Percentiles rank a stretch among this genome's conserved stretches.
Conservation (phyloP, 2,797 vertebrate genomes). For the Peromyscus melanophrys region DNA sequence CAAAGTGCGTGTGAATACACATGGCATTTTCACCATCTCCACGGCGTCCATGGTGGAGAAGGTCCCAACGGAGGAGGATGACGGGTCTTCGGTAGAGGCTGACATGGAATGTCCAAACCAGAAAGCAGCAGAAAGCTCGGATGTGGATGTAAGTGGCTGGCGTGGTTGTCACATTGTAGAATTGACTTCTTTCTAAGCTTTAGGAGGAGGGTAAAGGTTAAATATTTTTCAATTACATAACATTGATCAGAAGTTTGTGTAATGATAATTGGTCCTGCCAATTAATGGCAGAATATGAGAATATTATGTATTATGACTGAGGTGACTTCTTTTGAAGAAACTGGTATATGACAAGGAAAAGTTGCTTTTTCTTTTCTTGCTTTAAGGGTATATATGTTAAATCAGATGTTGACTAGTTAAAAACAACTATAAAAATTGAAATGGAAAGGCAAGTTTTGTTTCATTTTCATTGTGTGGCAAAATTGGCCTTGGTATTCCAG, state of each 20-base stretch:
- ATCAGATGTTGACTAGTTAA: background rate
- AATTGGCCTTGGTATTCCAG: slow-evolving; percentile 19
- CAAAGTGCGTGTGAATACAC: slow-evolving; percentile 91
- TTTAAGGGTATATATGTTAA: background rate
- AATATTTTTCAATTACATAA: background rate
- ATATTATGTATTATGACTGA: background rate
- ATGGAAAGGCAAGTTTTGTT: slow-evolving; percentile 1
- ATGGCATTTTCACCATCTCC: slow-evolving; percentile 92
- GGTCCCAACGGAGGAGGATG: slow-evolving; percentile 88
- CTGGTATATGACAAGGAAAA: background rate
- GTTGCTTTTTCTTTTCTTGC: background rate
- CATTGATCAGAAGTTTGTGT: slow-evolving; percentile 16
- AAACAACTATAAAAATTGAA: slow-evolving; percentile 1
- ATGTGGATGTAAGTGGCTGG: slow-evolving; percentile 88
- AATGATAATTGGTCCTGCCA: background rate
- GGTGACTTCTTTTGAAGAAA: background rate
- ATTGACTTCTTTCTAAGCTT: background rate
- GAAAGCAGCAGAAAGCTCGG: slow-evolving; percentile 82
- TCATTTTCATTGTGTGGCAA: background rate
- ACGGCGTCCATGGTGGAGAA: slow-evolving; percentile 92
- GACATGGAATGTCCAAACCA: slow-evolving; percentile 87
- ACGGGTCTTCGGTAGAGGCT: slow-evolving; percentile 82
- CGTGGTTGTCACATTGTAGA: background rate
- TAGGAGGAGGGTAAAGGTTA: background rate
- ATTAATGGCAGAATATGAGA: background rate